Evolutionary conservation across 2,888 invertebrate species (phyloP), one percentile per base, ranked within the genome.

Genomic region (Strigamia transsilvanica): DNA sequence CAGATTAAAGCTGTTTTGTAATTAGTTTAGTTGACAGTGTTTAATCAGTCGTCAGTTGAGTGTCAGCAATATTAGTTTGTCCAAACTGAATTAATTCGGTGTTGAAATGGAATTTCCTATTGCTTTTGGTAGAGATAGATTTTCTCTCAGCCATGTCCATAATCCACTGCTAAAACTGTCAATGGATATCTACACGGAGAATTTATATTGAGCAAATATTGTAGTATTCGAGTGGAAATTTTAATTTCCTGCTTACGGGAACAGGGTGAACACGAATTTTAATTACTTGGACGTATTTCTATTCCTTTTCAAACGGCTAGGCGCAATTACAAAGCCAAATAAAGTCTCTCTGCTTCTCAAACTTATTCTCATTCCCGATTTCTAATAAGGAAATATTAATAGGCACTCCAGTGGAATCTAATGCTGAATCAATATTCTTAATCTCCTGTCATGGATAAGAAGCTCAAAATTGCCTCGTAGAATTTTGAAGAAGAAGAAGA

Each of bases 21-120:
- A 73, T 73, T 73, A 73, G 73, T 73, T 73, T 73, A 73, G 73
- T 27, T 73, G 73, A 73, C 73, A 73, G 73, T 73, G 73, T 73
- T 73, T 73, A 73, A 73, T 73, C 73, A 73, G 73, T 73, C 73
- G 73, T 73, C 73, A 73, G 27, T 73, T 73, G 73, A 27, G 32
- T 32, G 32, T 27, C 32, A n/a, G 27, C 32, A 73, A 73, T 73
- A 73, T 73, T 73, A 73, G 73, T 73, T 27, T 66, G 27, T 73
- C 27, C 73, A 73, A 73, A 73, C 27, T 73, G 73, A 73, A 73
- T 73, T 73, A 73, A 73, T 73, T 73, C 15, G 32, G 32, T 73
- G 73, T 27, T 73, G 32, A 73, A 73, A 73, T 73, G 73, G 73
- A 32, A 73, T 73, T 73, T 73, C 15, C 32, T 27, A 32, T 27